Percentiles rank a stretch among this genome's conserved stretches.
Evolutionary conservation across 2,888 invertebrate species (phyloP).

Genomic region (Rotaria magnacalcarata): DNA sequence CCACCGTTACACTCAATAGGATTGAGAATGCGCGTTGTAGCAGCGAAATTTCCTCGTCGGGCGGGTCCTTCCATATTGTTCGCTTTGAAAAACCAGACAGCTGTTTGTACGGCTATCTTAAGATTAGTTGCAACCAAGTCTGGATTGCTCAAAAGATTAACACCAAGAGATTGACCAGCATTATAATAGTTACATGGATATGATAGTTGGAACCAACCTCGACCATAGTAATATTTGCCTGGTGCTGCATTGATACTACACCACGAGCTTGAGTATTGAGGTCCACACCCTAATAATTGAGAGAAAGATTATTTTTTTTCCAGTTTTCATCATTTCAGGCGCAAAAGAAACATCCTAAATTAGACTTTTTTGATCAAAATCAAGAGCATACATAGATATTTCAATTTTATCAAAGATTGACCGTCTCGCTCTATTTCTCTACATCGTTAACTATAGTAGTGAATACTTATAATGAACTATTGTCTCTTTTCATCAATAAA

Average conservation of each 20-base stretch:
- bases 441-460: too few relatives aligned
- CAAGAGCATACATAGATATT: too few relatives aligned
- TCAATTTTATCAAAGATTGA: too few relatives aligned
- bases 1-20: not conserved
- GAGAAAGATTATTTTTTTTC: too few relatives aligned
- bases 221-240: constrained; percentile 18
- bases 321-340: too few relatives aligned
- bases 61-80: not conserved
- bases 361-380: too few relatives aligned
- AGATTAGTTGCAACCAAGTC: not conserved
- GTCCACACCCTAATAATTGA: too few relatives aligned
- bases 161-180: constrained; percentile 34
- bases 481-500: too few relatives aligned
- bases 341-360: too few relatives aligned
- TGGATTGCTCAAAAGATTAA: constrained; percentile 37
- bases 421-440: too few relatives aligned
- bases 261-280: too few relatives aligned
- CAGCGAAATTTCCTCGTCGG: constrained; percentile 28
- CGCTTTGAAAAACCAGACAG: constrained; percentile 38
- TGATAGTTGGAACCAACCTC: constrained; percentile 39
- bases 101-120: not conserved
- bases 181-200: constrained; percentile 34
- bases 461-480: too few relatives aligned
- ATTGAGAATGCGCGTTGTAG: constrained; percentile 25
- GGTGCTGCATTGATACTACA: not conserved